Base-by-base conservation (phyloP, 2,113 vertebrate genomes). In the Taurulus bubalis region DNA sequence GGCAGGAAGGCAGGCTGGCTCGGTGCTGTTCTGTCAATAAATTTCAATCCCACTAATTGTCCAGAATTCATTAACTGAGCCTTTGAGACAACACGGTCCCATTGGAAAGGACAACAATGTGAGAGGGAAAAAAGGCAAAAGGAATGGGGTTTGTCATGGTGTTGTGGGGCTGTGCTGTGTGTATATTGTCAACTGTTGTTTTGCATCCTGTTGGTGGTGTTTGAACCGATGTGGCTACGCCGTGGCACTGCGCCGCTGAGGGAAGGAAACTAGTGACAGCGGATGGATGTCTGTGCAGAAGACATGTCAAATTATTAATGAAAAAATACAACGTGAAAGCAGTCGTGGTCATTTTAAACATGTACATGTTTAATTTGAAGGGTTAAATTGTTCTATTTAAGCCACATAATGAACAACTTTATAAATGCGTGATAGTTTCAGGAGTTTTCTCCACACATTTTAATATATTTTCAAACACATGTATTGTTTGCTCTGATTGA, bases 31-130 rank as follows among this genome's bases (percentile, higher is more conserved):
- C 95, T 96, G 96, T 97, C 97, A 97, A 98, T 98, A 97, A 95
- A 98, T 97, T 97, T 97, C 96, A 97, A 98, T 98, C 97, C 96
- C 95, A 91, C 96, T 98, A 97, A 99, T 98, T 98, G 96, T 96
- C 91, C 94, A 89, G 96, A 96, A 97, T 97, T 98, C 96, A 94
- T 94, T 94, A 87, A 87, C 59, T 60, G 70, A 89, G 87, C 86
- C 90, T 93, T 77, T 75, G 88, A 92, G 96, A 97, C 85, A 77
- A 71, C 86, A 90, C 87, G 86, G 81, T 94, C 92, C 47, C 85
- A 85, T 69, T 34, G 91, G 87, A 93, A 92, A 95, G 96, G 93
- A 71, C 45, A 81, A 79, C 94, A 66, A 75, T 80, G 49, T 34
- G 93, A 95, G 94, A 88, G 60, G 1, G 90, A 92, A 91, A 89